Evolutionary conservation across 2,797 vertebrate species (phyloP).

Genomic region (Sphenodon punctatus): DNA sequence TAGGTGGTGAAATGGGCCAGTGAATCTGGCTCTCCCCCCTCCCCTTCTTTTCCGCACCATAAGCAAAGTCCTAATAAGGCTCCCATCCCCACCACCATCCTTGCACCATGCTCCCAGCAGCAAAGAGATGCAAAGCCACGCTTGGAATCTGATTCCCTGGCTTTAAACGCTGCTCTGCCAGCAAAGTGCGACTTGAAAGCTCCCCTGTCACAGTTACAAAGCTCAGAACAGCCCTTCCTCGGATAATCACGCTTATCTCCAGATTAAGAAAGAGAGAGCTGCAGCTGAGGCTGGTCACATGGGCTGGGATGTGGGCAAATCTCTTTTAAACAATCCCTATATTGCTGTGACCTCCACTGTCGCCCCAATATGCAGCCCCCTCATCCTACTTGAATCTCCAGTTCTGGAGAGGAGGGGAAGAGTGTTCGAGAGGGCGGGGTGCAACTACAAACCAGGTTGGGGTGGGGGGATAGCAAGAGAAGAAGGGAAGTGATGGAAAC

Average conservation of each 20-base stretch:
- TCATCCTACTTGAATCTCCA: constrained; percentile 19
- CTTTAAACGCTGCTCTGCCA: constrained; percentile 84
- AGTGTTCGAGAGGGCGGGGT: neutral
- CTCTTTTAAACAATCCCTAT: constrained; percentile 72
- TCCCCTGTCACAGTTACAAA: constrained; percentile 90
- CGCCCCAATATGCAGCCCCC: constrained; percentile 38
- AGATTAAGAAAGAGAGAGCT: constrained; percentile 90
- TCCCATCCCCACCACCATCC: constrained; percentile 60
- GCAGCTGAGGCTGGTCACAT: constrained; percentile 85
- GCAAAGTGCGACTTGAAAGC: constrained; percentile 84
- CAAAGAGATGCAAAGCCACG: constrained; percentile 76
- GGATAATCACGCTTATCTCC: constrained; percentile 91
- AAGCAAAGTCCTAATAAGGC: constrained; percentile 74
- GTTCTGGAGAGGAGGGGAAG: constrained; percentile 41
- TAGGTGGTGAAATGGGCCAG: neutral
- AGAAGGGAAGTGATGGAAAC: neutral
- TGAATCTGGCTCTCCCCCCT: neutral
- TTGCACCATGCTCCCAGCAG: constrained; percentile 67
- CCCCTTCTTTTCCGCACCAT: constrained; percentile 65
- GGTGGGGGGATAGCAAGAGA: constrained; percentile 26
- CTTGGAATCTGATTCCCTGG: constrained; percentile 83
- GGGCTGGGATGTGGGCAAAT: constrained; percentile 71
- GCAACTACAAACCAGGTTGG: neutral
- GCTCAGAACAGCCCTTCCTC: constrained; percentile 85
- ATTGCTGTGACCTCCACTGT: constrained; percentile 64